phyloP scores from a whole-genome alignment of 2,888 invertebrate species.

The Linnaemya vulpina region DNA sequence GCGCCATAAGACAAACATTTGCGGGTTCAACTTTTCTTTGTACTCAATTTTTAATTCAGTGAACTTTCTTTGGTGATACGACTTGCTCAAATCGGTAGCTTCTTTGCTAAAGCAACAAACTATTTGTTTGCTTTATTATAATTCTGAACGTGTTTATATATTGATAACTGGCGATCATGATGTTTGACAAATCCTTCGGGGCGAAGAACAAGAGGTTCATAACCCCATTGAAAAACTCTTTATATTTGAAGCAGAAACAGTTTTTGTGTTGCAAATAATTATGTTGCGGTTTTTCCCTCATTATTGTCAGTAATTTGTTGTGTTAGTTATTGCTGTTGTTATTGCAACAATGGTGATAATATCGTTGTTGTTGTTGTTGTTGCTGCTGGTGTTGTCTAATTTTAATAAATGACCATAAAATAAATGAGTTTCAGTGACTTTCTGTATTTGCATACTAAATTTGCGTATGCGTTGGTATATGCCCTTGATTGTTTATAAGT shows the following conservation, averaged over 20 bases:
- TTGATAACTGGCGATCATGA: too few relatives aligned
- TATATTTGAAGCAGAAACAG: background rate
- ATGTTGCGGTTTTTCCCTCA: constrained; percentile 42
- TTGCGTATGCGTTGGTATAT: background rate
- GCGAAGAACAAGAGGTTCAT: background rate
- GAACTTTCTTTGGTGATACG: too few relatives aligned
- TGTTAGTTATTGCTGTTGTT: constrained; percentile 4
- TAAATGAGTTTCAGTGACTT: constrained; percentile 33
- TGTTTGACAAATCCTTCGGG: too few relatives aligned
- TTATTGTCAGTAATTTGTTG: constrained; percentile 39
- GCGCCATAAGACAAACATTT: too few relatives aligned
- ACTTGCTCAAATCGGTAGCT: too few relatives aligned
- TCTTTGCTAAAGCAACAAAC: too few relatives aligned
- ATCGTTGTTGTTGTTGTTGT: constrained; percentile 26
- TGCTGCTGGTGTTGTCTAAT: constrained; percentile 49
- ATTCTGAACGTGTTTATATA: too few relatives aligned
- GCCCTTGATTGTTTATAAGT: too few relatives aligned
- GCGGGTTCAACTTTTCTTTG: too few relatives aligned
- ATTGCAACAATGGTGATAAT: constrained; percentile 13
- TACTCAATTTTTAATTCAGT: too few relatives aligned
- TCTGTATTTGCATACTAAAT: constrained; percentile 23
- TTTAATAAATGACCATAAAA: constrained; percentile 58
- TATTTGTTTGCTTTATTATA: too few relatives aligned
- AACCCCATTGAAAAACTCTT: background rate
- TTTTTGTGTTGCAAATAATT: constrained; percentile 47